Conservation (phyloP, 2,888 invertebrate genomes). For the Coremacera marginata region DNA sequence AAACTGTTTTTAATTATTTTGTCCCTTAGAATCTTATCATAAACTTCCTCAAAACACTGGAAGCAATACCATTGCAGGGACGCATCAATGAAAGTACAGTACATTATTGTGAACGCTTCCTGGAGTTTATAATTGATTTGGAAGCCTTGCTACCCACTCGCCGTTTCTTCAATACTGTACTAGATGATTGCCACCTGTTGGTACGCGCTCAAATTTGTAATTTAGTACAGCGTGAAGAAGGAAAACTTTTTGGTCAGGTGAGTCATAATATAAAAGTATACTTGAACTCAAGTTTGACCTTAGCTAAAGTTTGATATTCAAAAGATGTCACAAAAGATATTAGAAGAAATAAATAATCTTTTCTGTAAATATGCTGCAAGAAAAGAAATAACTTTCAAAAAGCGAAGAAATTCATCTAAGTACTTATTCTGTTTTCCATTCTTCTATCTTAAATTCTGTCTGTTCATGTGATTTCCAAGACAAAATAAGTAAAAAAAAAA, state of each 20-base stretch:
- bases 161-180: constrained; percentile 94
- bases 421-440: too few relatives aligned
- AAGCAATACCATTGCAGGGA: constrained; percentile 78
- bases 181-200: constrained; percentile 95
- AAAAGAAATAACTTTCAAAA: too few relatives aligned
- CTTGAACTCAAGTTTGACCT: neutral
- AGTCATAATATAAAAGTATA: constrained; percentile 62
- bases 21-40: constrained; percentile 76
- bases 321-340: too few relatives aligned
- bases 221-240: constrained; percentile 81
- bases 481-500: too few relatives aligned
- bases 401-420: too few relatives aligned
- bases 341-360: neutral
- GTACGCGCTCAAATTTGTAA: constrained; percentile 88
- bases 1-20: neutral
- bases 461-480: too few relatives aligned
- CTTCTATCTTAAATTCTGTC: too few relatives aligned
- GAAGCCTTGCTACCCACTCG: constrained; percentile 95
- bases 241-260: constrained; percentile 92
- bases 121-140: constrained; percentile 95
- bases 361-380: neutral
- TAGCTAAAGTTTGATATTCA: neutral
- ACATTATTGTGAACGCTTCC: constrained; percentile 92
- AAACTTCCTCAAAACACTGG: constrained; percentile 86
- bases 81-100: constrained; percentile 73